These are phyloP conservation scores for Pollachius pollachius DNA, from an alignment of 2,113 vertebrate genomes.

Conservation along the genomic window DNA sequence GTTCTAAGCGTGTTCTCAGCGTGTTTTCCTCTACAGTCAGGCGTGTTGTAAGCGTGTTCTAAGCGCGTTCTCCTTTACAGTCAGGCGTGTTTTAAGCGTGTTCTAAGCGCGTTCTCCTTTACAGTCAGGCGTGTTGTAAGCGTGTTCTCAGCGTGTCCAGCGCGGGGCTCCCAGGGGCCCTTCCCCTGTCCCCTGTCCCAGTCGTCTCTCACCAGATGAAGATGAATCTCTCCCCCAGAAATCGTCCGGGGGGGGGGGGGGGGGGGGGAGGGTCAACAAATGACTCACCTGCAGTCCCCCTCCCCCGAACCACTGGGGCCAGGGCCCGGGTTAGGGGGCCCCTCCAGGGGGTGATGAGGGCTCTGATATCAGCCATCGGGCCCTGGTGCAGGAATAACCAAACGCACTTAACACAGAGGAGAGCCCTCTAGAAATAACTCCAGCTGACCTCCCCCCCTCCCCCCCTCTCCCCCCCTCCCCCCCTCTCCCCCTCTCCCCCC, in stretches of 20 bases:
- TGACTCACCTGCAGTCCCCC: slow-evolving; percentile 76
- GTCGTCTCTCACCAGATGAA: slow-evolving; percentile 70
- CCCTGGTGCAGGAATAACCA: too few relatives aligned
- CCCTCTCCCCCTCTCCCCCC: slow-evolving; percentile 12
- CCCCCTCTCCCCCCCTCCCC: slow-evolving; percentile 33
- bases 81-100: too few relatives aligned
- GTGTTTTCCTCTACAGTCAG: too few relatives aligned
- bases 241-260: slow-evolving; percentile 55
- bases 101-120: too few relatives aligned
- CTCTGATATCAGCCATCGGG: too few relatives aligned
- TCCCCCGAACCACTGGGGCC: slow-evolving; percentile 65
- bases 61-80: too few relatives aligned
- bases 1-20: too few relatives aligned
- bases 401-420: neutral
- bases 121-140: too few relatives aligned
- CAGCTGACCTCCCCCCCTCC: slow-evolving; percentile 44
- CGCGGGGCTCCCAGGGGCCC: too few relatives aligned
- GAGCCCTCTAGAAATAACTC: slow-evolving; percentile 38
- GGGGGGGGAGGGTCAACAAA: slow-evolving; percentile 53
- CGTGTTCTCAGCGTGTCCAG: too few relatives aligned
- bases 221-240: slow-evolving; percentile 56
- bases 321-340: slow-evolving; percentile 31
- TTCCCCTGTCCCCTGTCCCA: too few relatives aligned
- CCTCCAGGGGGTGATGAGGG: slow-evolving; percentile 41
- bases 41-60: too few relatives aligned